Conservation (phyloP, 2,888 invertebrate species). For the Tryphoninae sp. region DNA sequence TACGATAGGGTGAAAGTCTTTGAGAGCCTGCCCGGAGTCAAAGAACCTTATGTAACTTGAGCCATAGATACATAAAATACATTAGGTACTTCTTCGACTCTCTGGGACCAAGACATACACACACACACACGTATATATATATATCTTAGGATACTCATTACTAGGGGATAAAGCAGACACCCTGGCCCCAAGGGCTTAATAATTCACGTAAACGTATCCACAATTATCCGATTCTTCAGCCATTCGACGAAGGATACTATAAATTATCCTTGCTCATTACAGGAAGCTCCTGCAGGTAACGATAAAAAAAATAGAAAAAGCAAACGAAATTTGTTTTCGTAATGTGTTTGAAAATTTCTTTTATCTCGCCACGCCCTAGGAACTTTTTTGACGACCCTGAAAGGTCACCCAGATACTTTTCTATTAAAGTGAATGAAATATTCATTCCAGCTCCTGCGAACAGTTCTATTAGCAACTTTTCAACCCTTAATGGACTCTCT, state of each 20-base stretch:
- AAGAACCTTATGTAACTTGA: slow-evolving; percentile 27
- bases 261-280: slow-evolving; percentile 22
- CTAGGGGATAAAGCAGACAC: background rate
- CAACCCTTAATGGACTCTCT: slow-evolving; percentile 31
- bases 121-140: background rate
- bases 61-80: background rate
- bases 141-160: background rate
- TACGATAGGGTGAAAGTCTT: slow-evolving; percentile 38
- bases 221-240: slow-evolving; percentile 30
- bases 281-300: slow-evolving; percentile 9
- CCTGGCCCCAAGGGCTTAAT: slow-evolving; percentile 44
- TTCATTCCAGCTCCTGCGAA: slow-evolving; percentile 16
- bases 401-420: slow-evolving; percentile 4
- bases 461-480: slow-evolving; percentile 1
- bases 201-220: slow-evolving; percentile 46
- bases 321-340: background rate
- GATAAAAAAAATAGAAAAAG: slow-evolving; percentile 16
- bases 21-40: slow-evolving; percentile 39
- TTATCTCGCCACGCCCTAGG: too few species aligned
- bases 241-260: background rate
- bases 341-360: too few species aligned
- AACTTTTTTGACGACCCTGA: background rate
- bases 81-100: too few species aligned
- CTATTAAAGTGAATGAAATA: slow-evolving; percentile 22
- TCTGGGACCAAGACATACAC: background rate